phyloP scores from a whole-genome alignment of 2,888 invertebrate genomes.

The Deilephila elpenor region DNA sequence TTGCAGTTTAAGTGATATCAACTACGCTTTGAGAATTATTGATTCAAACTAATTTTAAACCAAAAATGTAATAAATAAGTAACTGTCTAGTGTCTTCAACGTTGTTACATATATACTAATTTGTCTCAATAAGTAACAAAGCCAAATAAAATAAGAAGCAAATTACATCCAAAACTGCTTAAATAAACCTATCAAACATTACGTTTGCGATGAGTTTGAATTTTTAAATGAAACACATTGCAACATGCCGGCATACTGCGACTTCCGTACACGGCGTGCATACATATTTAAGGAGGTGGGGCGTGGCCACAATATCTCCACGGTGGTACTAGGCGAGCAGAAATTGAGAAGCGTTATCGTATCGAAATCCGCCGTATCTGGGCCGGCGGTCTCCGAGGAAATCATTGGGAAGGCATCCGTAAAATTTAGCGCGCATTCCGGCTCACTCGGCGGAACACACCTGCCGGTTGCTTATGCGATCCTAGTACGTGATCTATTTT shows the following conservation, averaged over 20 bases:
- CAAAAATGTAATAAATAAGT: no score
- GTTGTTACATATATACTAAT: no score
- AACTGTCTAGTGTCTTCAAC: no score
- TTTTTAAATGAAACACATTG: neutral
- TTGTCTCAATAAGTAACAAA: no score
- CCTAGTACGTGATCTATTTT: slow-evolving; percentile 76
- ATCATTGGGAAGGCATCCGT: slow-evolving; percentile 91
- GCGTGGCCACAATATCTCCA: slow-evolving; percentile 73
- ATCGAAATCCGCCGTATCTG: slow-evolving; percentile 83
- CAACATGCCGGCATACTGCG: slow-evolving; percentile 15
- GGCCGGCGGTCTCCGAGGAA: slow-evolving; percentile 88
- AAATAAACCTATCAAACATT: neutral
- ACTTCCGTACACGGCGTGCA: slow-evolving; percentile 44
- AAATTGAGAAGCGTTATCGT: slow-evolving; percentile 83
- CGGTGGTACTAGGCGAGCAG: slow-evolving; percentile 66
- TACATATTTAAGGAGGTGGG: slow-evolving; percentile 76
- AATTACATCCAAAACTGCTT: no score
- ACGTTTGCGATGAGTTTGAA: slow-evolving; percentile 2
- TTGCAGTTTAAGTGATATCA: no score
- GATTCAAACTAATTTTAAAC: no score
- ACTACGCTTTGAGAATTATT: no score
- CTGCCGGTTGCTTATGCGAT: slow-evolving; percentile 75
- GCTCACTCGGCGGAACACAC: slow-evolving; percentile 78
- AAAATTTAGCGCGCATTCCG: slow-evolving; percentile 86
- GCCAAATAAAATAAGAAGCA: no score